Percentiles rank a stretch among this genome's conserved stretches.
phyloP scores from a whole-genome alignment of 2,797 vertebrate genomes.

The Clarias platycephalus region DNA sequence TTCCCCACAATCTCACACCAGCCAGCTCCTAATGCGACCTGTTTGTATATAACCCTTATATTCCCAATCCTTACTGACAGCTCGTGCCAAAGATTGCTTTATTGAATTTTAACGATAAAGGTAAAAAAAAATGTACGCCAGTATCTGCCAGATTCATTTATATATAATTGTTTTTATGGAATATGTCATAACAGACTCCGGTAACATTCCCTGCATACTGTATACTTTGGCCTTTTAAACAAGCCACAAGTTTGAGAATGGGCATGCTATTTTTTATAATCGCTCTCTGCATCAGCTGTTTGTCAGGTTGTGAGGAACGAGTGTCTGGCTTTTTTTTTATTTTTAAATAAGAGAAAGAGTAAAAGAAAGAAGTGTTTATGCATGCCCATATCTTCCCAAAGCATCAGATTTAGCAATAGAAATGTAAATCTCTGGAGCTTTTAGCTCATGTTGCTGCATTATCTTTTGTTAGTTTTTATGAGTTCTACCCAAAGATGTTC shows the following conservation, averaged over 20 bases:
- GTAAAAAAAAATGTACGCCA: constrained; percentile 49
- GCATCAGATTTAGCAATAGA: constrained; percentile 27
- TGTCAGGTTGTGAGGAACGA: constrained; percentile 37
- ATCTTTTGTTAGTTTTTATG: constrained; percentile 65
- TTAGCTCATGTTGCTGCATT: constrained; percentile 42
- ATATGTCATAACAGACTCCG: constrained; percentile 59
- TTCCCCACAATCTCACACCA: constrained; percentile 4
- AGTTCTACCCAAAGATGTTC: constrained; percentile 57
- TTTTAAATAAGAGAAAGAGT: neutral
- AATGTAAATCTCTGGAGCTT: constrained; percentile 24
- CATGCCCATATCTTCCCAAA: neutral
- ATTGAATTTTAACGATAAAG: constrained; percentile 53
- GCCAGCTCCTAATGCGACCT: constrained; percentile 31
- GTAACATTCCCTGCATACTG: constrained; percentile 52
- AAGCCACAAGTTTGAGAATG: constrained; percentile 62
- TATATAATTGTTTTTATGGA: constrained; percentile 55
- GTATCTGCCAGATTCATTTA: constrained; percentile 39
- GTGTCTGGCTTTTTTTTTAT: constrained; percentile 22
- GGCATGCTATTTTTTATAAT: constrained; percentile 59
- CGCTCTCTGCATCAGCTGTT: constrained; percentile 59
- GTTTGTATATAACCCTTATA: constrained; percentile 44
- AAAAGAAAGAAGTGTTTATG: neutral
- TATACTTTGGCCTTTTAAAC: constrained; percentile 59
- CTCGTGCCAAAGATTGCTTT: constrained; percentile 59
- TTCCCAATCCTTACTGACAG: constrained; percentile 46